Conservation (phyloP, 2,113 vertebrate species). For the Phyllostomus discolor region DNA sequence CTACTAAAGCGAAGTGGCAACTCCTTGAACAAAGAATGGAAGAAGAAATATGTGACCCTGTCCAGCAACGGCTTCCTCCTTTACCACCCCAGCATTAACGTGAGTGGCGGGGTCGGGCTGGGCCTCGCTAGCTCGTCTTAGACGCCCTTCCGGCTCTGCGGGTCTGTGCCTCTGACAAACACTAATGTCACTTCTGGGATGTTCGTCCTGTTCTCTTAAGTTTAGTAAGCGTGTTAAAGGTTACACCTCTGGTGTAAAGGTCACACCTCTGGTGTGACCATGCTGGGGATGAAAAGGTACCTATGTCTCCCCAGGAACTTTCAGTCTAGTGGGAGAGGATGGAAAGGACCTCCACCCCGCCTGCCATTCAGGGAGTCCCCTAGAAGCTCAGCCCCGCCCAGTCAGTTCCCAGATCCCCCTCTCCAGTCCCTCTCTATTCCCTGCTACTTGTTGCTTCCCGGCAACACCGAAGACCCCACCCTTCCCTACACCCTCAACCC, state of each 20-base stretch:
- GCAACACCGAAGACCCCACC: neutral
- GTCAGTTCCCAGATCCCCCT: neutral
- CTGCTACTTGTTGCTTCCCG: neutral
- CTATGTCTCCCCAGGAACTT: neutral
- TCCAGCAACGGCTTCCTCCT: constrained; percentile 91
- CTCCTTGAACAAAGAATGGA: constrained; percentile 98
- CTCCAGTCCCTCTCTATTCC: neutral
- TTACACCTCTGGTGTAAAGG: neutral
- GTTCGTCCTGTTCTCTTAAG: neutral
- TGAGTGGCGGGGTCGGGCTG: constrained; percentile 77
- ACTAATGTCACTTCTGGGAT: neutral
- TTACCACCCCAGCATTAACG: constrained; percentile 94
- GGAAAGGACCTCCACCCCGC: neutral
- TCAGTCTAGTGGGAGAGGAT: neutral
- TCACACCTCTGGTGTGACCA: neutral
- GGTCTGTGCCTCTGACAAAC: neutral
- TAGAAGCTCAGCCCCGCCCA: neutral
- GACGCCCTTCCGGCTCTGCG: neutral
- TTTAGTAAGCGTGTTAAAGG: neutral
- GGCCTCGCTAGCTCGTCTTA: neutral
- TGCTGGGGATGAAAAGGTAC: neutral
- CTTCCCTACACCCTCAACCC: neutral
- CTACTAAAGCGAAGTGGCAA: constrained; percentile 94
- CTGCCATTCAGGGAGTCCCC: neutral
- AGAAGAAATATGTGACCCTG: constrained; percentile 96